These are phyloP conservation scores for Leptodactylus fallax DNA, from an alignment of 2,797 vertebrate species.

Conservation along the genomic window DNA sequence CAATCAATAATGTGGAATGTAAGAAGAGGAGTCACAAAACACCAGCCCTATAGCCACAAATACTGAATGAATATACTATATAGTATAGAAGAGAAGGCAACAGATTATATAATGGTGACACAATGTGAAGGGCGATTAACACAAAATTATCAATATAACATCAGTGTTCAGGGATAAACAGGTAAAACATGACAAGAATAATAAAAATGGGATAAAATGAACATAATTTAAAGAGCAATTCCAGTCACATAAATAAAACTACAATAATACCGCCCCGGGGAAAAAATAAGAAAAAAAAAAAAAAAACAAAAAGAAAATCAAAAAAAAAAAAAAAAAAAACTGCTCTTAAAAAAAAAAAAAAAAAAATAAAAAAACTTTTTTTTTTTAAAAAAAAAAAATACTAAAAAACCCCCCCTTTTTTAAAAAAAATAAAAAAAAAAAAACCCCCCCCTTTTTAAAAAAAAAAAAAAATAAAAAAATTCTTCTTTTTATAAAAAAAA, in stretches of 20 bases:
- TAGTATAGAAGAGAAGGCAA: background rate
- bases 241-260: background rate
- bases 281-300: too few species aligned
- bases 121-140: background rate
- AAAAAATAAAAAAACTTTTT: too few species aligned
- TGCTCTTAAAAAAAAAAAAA: too few species aligned
- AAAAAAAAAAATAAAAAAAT: too few species aligned
- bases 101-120: background rate
- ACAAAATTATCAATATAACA: background rate
- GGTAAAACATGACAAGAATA: background rate
- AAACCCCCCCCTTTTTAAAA: background rate
- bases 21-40: background rate
- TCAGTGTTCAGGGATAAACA: background rate
- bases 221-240: background rate
- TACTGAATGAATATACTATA: background rate
- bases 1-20: too few species aligned
- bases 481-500: too few species aligned
- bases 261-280: background rate
- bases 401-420: background rate
- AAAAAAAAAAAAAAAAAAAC: too few species aligned
- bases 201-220: background rate
- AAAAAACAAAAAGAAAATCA: too few species aligned
- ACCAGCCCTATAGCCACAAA: background rate
- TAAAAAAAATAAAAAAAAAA: background rate
- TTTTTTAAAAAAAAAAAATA: background rate